These are phyloP conservation scores for fruit fly (Drosophila melanogaster) DNA, from an alignment of 1,140 invertebrate genomes.

Conservation along the genomic window DNA sequence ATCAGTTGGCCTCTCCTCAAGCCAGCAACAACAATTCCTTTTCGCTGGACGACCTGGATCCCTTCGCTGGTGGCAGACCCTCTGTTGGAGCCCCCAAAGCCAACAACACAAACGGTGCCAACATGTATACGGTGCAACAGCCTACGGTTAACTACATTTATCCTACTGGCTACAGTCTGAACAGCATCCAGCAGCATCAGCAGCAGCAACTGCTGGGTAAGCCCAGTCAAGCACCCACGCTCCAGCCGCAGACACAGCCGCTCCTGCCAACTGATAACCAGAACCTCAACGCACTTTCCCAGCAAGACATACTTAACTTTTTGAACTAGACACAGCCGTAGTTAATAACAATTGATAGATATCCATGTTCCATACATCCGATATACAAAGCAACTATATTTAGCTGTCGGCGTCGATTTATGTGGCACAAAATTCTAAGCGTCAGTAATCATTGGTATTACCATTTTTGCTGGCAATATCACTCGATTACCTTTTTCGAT, in stretches of 20 bases:
- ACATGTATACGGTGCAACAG: conserved; percentile 74
- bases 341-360: conserved; percentile 50
- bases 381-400: conserved; percentile 14
- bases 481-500: not conserved
- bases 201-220: conserved; percentile 45
- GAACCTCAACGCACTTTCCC: conserved; percentile 77
- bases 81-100: conserved; percentile 29
- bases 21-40: conserved; percentile 73
- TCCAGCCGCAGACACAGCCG: conserved; percentile 55
- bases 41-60: conserved; percentile 76
- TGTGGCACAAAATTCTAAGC: not conserved
- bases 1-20: conserved; percentile 71
- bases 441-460: not conserved
- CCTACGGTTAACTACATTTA: conserved; percentile 79
- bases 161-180: conserved; percentile 63
- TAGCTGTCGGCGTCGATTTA: conserved; percentile 1
- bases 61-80: conserved; percentile 48
- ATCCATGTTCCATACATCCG: conserved; percentile 39
- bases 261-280: conserved; percentile 61
- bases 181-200: conserved; percentile 45
- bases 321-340: conserved; percentile 67
- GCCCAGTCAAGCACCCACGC: conserved; percentile 43
- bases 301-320: conserved; percentile 82
- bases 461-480: too few relatives aligned
- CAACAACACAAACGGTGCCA: conserved; percentile 60